phyloP scores from a whole-genome alignment of 2,113 vertebrate genomes.

The Gymnobelideus leadbeateri region DNA sequence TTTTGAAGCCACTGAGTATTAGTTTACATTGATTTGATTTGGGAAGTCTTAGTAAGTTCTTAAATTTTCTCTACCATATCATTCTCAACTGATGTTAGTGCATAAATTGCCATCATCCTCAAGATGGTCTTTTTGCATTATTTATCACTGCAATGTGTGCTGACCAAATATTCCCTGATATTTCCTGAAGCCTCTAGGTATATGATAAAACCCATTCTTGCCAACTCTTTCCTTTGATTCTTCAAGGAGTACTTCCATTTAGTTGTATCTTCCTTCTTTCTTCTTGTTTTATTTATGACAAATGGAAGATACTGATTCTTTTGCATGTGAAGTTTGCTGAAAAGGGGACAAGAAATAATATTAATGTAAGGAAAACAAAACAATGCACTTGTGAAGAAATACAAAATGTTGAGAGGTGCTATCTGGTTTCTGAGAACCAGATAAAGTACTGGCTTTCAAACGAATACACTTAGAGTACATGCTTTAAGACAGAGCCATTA shows the following conservation, averaged over 20 bases:
- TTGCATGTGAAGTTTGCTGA: neutral
- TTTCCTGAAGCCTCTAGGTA: neutral
- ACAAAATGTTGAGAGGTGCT: neutral
- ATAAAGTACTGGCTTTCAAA: neutral
- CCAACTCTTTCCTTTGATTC: neutral
- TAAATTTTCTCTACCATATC: neutral
- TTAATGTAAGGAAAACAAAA: neutral
- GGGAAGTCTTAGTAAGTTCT: neutral
- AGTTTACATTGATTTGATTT: neutral
- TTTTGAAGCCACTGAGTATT: neutral
- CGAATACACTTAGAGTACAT: neutral
- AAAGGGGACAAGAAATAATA: neutral
- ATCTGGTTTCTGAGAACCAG: neutral
- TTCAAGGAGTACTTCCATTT: neutral
- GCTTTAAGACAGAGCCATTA: neutral
- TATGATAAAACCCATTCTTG: neutral
- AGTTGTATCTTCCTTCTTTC: neutral
- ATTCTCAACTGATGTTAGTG: neutral
- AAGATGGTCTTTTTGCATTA: neutral
- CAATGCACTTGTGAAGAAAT: neutral
- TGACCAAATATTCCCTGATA: neutral
- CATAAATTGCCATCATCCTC: neutral
- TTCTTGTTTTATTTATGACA: slow-evolving; percentile 1
- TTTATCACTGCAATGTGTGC: neutral
- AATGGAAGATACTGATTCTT: neutral